Percentiles rank a stretch among this genome's conserved stretches.
phyloP scores from a whole-genome alignment of 2,888 invertebrate genomes.

The Rhagophthalmus giganteus region DNA sequence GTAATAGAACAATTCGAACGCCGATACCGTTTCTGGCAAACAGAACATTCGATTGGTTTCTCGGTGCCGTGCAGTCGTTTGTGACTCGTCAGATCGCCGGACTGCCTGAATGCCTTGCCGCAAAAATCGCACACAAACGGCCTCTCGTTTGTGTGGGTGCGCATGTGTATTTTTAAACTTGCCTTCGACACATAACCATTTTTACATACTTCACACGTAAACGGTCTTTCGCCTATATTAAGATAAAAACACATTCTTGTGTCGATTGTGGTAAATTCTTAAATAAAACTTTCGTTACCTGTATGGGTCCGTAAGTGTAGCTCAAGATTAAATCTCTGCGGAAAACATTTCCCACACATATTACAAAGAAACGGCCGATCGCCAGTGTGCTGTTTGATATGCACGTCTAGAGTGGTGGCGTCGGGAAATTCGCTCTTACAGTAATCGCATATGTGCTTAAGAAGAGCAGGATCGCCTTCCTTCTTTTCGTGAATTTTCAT shows the following conservation, averaged over 20 bases:
- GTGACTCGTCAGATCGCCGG: slow-evolving; percentile 55
- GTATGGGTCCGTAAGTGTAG: slow-evolving; percentile 55
- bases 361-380: slow-evolving; percentile 55
- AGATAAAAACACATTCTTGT: too few species aligned
- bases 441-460: slow-evolving; percentile 56
- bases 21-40: slow-evolving; percentile 53
- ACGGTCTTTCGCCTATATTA: slow-evolving; percentile 52
- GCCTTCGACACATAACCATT: slow-evolving; percentile 56
- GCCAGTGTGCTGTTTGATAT: slow-evolving; percentile 56
- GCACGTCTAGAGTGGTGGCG: slow-evolving; percentile 49
- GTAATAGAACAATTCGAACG: neutral
- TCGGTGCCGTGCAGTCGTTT: slow-evolving; percentile 56
- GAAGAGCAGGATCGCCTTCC: slow-evolving; percentile 54
- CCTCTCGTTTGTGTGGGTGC: slow-evolving; percentile 56
- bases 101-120: slow-evolving; percentile 55
- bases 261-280: too few species aligned
- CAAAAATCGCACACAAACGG: slow-evolving; percentile 56
- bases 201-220: slow-evolving; percentile 55
- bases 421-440: slow-evolving; percentile 55
- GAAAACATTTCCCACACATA: slow-evolving; percentile 55
- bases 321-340: slow-evolving; percentile 55
- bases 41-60: slow-evolving; percentile 55
- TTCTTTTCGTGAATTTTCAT: slow-evolving; percentile 57
- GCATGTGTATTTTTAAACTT: slow-evolving; percentile 56
- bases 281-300: slow-evolving; percentile 46